A percentile compares a stretch with the other conserved stretches of the same genome.
Conservation (phyloP, 2,797 vertebrate genomes). For the Diplodus sargus region DNA sequence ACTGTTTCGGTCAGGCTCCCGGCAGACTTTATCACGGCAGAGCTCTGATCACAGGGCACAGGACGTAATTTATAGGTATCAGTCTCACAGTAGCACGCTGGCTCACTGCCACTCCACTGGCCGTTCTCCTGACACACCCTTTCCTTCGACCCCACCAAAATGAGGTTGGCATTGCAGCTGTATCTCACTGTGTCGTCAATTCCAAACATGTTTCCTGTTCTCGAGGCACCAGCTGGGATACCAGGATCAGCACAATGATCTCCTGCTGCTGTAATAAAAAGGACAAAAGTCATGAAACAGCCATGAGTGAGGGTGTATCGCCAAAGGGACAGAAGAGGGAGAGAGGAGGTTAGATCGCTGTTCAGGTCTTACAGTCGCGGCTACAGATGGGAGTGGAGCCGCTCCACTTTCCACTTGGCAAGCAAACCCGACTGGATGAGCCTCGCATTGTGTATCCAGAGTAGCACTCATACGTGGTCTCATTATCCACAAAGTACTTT, state of each 20-base stretch:
- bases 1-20: too few relatives aligned
- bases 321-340: not conserved
- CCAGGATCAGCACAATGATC: conserved; percentile 74
- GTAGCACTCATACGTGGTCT: conserved; percentile 75
- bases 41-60: not conserved
- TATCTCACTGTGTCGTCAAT: conserved; percentile 66
- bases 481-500: conserved; percentile 70
- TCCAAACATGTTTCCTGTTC: conserved; percentile 59
- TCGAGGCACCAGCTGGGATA: conserved; percentile 72
- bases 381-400: conserved; percentile 80
- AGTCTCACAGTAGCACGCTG: conserved; percentile 80
- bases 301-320: not conserved
- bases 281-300: conserved; percentile 2
- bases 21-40: not conserved
- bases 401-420: conserved; percentile 81
- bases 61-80: not conserved
- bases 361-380: conserved; percentile 67
- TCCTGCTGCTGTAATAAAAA: conserved; percentile 46
- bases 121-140: conserved; percentile 71
- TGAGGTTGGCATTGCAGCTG: conserved; percentile 52
- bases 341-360: not conserved
- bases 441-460: conserved; percentile 72
- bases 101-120: conserved; percentile 76
- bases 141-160: conserved; percentile 70
- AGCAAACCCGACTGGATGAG: conserved; percentile 69